A percentile compares a stretch with the other conserved stretches of the same genome.
Evolutionary conservation across 2,797 vertebrate genomes (phyloP).

Genomic region (Sphenodon punctatus): DNA sequence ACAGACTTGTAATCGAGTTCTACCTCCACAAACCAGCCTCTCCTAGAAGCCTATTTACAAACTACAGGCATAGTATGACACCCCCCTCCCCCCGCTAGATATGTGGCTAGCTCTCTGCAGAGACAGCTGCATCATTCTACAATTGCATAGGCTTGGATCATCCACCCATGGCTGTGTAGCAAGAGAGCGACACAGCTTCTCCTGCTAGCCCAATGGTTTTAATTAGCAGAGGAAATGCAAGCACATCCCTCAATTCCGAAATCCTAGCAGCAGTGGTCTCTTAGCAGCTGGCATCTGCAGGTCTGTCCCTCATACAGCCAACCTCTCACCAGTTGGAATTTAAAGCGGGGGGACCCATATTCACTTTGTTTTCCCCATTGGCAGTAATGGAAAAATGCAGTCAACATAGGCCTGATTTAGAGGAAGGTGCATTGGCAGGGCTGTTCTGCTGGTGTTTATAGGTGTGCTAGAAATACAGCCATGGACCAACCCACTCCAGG

Average conservation of each 20-base stretch:
- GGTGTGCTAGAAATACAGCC: no score
- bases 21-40: no score
- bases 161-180: background rate
- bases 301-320: no score
- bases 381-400: no score
- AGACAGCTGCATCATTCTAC: background rate
- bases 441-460: no score
- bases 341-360: no score
- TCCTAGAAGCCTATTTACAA: no score
- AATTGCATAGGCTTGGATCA: background rate
- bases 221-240: background rate
- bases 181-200: background rate
- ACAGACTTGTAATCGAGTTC: no score
- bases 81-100: background rate
- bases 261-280: background rate
- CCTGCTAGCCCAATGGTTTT: background rate
- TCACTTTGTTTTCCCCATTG: no score
- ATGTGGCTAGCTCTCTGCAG: rapidly evolving
- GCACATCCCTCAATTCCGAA: background rate
- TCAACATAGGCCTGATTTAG: background rate
- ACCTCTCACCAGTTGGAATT: no score
- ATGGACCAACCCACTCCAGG: background rate
- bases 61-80: no score
- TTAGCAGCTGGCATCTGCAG: background rate
- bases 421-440: no score